A percentile compares a stretch with the other conserved stretches of the same genome.
These are phyloP conservation scores for Ypsolopha sequella DNA, from an alignment of 2,888 invertebrate species.

Conservation along the genomic window DNA sequence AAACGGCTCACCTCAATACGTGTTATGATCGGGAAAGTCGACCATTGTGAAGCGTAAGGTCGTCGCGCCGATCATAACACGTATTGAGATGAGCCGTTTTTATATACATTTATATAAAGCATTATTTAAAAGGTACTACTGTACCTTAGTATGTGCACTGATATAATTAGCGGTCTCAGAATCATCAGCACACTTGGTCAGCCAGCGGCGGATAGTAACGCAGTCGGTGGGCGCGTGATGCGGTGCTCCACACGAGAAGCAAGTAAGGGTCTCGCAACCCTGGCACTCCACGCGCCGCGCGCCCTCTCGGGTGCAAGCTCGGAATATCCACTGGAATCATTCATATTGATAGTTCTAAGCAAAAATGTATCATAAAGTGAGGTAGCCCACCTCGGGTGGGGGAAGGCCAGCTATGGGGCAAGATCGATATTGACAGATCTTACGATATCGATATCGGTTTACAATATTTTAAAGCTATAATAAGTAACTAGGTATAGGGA, in stretches of 20 bases:
- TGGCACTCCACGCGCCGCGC: conserved; percentile 84
- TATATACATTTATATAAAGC: conserved; percentile 1
- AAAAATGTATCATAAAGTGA: too few relatives aligned
- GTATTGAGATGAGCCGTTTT: too few relatives aligned
- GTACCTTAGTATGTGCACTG: conserved; percentile 95
- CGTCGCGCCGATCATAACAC: too few relatives aligned
- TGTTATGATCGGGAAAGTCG: too few relatives aligned
- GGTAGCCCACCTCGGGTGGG: too few relatives aligned
- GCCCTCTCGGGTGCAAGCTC: conserved; percentile 86
- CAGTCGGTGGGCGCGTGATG: conserved; percentile 99
- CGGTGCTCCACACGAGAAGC: conserved; percentile 95
- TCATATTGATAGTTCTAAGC: neutral
- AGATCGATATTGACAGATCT: too few relatives aligned
- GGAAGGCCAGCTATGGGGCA: too few relatives aligned
- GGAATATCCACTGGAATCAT: conserved; percentile 75
- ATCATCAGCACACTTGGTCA: conserved; percentile 99
- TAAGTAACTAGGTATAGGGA: too few relatives aligned
- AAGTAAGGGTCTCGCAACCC: conserved; percentile 90
- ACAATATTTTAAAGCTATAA: too few relatives aligned
- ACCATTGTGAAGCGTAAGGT: too few relatives aligned
- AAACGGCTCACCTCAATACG: too few relatives aligned
- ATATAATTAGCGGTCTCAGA: conserved; percentile 99
- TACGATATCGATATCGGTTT: too few relatives aligned
- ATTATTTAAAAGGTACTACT: conserved; percentile 9
- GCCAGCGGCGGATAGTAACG: conserved; percentile 94